Evolutionary conservation across 2,113 vertebrate species (phyloP), one percentile per base, ranked within the genome.

Genomic region (Osmerus mordax): DNA sequence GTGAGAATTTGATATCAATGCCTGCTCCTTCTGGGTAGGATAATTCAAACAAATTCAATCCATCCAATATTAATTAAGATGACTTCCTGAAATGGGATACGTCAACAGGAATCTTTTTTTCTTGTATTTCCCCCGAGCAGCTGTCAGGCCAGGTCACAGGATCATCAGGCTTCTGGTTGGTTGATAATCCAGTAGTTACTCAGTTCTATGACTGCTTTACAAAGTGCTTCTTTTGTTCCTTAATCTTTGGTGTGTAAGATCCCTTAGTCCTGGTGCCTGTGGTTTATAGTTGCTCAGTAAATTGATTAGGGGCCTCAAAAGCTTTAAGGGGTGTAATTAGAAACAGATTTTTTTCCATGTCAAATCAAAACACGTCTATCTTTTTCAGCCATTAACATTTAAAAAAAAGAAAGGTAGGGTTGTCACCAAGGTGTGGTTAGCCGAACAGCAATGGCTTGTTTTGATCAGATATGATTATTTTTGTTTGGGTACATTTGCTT

Each of bases 251-350:
- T 65, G 2, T 74, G 67, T 56, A n/a, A 52, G n/a, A 62, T 56
- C 36, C 21, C 36, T 29, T 4, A 32, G 0, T 54, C 25, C 18
- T n/a, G 29, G 28, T 72, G 59, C 25, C 32, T 16, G 28, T 64
- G 52, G 60, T 62, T 64, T n/a, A 64, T 15, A 32, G 62, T 36
- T 64, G 29, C 16, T 62, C 59, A 8, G 19, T 12, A 69, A 72
- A 71, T 21, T 53, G 16, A 67, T 56, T 61, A 54, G 15, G 70
- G 76, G 19, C 23, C 15, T 15, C 23, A 25, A 9, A 47, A 28
- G 21, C 21, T 64, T 36, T 15, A 32, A 36, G 29, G 6, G 28
- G 18, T 64, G 62, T 18, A 64, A 64, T 64, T 8, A 64, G 7
- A 29, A 64, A 36, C 15, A 16, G 8, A 60, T 19, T 21, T 36